Evolutionary conservation across 2,797 vertebrate species (phyloP).

Genomic region (Mormyrus hasselquistii): DNA sequence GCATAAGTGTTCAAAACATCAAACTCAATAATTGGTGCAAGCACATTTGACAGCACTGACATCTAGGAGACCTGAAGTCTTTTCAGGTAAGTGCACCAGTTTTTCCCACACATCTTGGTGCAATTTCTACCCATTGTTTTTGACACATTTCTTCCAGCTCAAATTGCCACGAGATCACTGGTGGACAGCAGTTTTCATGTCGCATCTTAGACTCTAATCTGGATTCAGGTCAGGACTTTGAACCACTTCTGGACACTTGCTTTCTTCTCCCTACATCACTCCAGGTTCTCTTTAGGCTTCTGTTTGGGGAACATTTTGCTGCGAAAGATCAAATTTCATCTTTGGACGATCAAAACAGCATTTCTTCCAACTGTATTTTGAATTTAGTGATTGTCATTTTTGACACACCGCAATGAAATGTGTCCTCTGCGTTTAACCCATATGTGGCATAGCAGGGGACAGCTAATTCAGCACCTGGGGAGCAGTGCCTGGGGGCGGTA

Average conservation of each 20-base stretch:
- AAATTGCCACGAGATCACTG: neutral
- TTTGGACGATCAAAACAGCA: neutral
- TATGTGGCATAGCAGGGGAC: too few relatives aligned
- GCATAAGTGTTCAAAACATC: neutral
- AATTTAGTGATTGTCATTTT: too few relatives aligned
- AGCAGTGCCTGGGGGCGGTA: too few relatives aligned
- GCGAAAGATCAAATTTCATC: neutral
- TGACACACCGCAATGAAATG: too few relatives aligned
- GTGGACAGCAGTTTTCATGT: neutral
- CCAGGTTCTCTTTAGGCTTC: neutral
- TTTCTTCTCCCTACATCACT: neutral
- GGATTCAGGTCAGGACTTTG: neutral
- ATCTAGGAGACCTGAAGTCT: neutral
- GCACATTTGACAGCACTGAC: neutral
- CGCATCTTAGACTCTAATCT: neutral
- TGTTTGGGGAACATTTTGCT: neutral
- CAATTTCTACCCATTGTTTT: neutral
- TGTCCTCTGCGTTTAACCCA: too few relatives aligned
- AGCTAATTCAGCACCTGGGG: too few relatives aligned
- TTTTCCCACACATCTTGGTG: neutral
- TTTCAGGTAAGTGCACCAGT: neutral
- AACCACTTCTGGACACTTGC: neutral
- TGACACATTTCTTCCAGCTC: neutral
- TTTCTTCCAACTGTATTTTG: neutral
- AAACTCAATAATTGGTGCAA: neutral